These are phyloP conservation scores for Rhagologus leucostigma DNA, from an alignment of 2,113 vertebrate species.

Conservation along the genomic window DNA sequence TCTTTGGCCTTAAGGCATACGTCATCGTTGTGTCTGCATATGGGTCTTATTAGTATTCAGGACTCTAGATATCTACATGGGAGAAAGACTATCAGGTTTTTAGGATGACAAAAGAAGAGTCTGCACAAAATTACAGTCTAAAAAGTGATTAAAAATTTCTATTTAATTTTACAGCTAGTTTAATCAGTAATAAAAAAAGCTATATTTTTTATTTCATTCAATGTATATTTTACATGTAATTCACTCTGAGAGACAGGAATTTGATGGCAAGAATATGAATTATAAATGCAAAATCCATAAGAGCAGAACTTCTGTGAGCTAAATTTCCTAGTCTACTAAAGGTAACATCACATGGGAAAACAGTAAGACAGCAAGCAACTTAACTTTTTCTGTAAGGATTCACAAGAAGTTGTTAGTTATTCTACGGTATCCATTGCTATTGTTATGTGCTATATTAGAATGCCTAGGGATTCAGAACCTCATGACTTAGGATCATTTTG, in stretches of 20 bases:
- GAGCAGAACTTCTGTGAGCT: neutral
- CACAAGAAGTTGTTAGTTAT: neutral
- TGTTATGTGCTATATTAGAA: neutral
- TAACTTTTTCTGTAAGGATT: neutral
- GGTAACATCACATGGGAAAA: neutral
- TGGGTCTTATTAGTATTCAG: neutral
- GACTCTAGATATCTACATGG: neutral
- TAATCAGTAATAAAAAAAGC: neutral
- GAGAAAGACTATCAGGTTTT: neutral
- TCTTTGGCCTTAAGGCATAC: neutral
- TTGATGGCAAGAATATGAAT: slow-evolving; percentile 8
- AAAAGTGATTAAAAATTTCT: neutral
- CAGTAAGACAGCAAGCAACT: neutral
- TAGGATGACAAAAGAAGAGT: neutral
- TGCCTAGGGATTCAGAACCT: neutral
- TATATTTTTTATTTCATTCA: neutral
- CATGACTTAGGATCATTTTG: neutral
- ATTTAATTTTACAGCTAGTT: neutral
- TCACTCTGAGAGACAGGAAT: neutral
- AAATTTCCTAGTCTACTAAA: neutral
- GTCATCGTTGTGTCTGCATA: neutral
- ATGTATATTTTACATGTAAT: neutral
- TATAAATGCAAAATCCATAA: slow-evolving; percentile 7
- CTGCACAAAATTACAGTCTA: neutral
- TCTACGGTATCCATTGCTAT: neutral